phyloP scores from a whole-genome alignment of 2,113 vertebrate species.

The Marmota flaviventris region DNA sequence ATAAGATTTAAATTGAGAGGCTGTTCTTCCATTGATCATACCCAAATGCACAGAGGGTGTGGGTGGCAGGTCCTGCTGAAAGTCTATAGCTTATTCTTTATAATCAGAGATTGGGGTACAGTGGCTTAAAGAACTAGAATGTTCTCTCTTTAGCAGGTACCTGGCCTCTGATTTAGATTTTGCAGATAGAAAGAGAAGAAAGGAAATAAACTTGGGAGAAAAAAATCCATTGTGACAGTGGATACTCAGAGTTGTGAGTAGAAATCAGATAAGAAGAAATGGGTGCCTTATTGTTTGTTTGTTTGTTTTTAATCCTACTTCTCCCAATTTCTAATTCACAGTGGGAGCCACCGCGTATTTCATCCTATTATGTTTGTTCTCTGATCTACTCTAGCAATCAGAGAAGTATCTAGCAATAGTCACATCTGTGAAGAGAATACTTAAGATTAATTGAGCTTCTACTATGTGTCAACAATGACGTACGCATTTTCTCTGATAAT shows the following conservation, averaged over 20 bases:
- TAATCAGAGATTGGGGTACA: not conserved
- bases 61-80: not conserved
- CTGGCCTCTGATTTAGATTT: not conserved
- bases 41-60: not conserved
- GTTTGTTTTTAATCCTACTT: not conserved
- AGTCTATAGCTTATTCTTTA: not conserved
- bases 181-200: not conserved
- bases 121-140: not conserved
- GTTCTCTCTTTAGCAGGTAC: not conserved
- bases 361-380: not conserved
- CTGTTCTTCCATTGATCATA: not conserved
- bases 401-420: not conserved
- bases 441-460: not conserved
- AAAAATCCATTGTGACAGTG: not conserved
- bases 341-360: not conserved
- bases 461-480: not conserved
- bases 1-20: not conserved
- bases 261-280: slow-evolving; percentile 8
- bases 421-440: not conserved
- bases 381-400: not conserved
- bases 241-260: not conserved
- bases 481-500: not conserved
- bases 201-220: not conserved
- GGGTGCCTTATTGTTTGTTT: not conserved
- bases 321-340: not conserved